Evolutionary conservation across 2,888 invertebrate species (phyloP), one percentile per base, ranked within the genome.

Genomic region (Pseudanteris insignis): DNA sequence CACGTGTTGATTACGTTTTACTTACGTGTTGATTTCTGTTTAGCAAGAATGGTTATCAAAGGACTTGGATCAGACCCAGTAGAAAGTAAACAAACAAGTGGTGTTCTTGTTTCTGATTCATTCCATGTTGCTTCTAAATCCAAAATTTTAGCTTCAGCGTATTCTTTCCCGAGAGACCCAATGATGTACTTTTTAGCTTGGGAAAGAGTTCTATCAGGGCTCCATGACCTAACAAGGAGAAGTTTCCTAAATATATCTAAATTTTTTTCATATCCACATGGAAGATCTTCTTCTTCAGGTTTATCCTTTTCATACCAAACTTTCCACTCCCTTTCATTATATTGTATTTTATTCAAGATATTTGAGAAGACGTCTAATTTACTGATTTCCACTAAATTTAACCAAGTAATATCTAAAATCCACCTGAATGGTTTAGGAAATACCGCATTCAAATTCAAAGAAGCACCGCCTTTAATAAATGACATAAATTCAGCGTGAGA

Each of bases 61-160:
- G 92, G 89, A n/a, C 96, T 95, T 1, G 97, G 97, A 83, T 97
- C 97, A 0, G 96, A 96, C 0, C 97, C 96, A 70, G 94, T 95
- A 0, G 96, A 95, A 10, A 97, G 82, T 68, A 97, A 89, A 71
- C 96, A 96, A 67, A 96, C 89, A 12, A 97, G 85, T 0, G 97
- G 97, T 0, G 92, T 89, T 18, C 90, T 84, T 1, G 91, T 89
- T 77, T 93, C 92, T 0, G 95, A 94, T 81, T 97, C 97, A 14
- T 84, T 83, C 91, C 92, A 94, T 25, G 94, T 94, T 0, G 84
- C 85, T 78, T 97, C 96, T 65, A 97, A 83, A 81, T 97, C 95
- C 13, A 97, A 83, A 65, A 96, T 94, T 67, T 90, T 90, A 36
- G 94, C 91, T 82, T 97, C 96, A 1, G 94, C 94, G 74, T 93